A percentile compares a stretch with the other conserved stretches of the same genome.
phyloP scores from a whole-genome alignment of 2,113 vertebrate species.

The Acrocephalus kingi region DNA sequence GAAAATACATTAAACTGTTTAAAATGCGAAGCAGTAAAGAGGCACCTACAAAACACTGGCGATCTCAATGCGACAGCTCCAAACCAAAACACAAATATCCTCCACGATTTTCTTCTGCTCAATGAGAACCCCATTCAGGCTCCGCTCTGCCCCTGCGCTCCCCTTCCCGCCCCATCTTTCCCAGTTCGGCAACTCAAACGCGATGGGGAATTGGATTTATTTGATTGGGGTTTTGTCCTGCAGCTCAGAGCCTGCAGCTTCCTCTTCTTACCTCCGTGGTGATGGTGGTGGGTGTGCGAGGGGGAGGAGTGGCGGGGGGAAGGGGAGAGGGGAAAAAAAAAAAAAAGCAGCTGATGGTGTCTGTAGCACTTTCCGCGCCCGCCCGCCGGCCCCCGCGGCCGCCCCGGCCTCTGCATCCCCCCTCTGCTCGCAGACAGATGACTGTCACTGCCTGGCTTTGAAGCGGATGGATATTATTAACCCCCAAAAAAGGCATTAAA shows the following conservation, averaged over 20 bases:
- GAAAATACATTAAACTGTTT: constrained; percentile 47
- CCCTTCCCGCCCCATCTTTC: constrained; percentile 9
- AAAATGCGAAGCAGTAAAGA: constrained; percentile 46
- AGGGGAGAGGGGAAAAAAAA: background rate
- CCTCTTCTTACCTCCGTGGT: constrained; percentile 63
- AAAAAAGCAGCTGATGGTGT: constrained; percentile 21
- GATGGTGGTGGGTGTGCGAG: constrained; percentile 53
- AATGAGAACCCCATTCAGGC: background rate
- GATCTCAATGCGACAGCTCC: constrained; percentile 23
- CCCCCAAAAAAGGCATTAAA: background rate
- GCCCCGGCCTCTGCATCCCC: constrained; percentile 63
- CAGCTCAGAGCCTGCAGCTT: constrained; percentile 46
- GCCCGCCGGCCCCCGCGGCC: constrained; percentile 4
- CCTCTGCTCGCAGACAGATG: constrained; percentile 72
- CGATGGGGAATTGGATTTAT: constrained; percentile 49
- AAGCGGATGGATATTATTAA: constrained; percentile 78
- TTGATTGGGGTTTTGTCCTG: constrained; percentile 36
- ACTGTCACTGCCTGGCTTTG: constrained; percentile 74
- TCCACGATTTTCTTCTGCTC: constrained; percentile 24
- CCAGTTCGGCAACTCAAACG: background rate
- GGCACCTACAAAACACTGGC: constrained; percentile 30
- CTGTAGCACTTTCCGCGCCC: constrained; percentile 41
- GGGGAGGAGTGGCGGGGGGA: constrained; percentile 20
- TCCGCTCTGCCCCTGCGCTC: background rate
- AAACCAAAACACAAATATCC: background rate